phyloP scores from a whole-genome alignment of 2,113 vertebrate species.

The Piliocolobus tephrosceles region DNA sequence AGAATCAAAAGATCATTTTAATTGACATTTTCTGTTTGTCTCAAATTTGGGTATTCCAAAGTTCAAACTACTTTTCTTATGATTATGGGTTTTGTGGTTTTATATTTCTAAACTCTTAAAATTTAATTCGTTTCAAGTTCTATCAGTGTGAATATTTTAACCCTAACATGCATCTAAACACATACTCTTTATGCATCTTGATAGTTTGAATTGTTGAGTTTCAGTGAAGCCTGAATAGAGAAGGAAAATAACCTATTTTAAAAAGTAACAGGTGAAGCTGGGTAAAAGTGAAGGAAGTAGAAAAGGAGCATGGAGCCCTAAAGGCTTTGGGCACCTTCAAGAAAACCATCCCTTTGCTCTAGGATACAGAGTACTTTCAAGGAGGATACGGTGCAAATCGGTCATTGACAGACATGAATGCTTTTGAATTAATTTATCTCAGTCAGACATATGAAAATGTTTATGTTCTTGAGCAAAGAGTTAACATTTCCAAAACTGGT shows the following conservation, averaged over 20 bases:
- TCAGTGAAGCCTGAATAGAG: background rate
- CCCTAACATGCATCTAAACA: background rate
- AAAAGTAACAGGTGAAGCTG: background rate
- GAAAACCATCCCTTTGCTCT: background rate
- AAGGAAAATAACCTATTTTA: background rate
- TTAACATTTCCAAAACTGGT: background rate
- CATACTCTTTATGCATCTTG: fast-evolving
- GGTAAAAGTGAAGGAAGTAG: background rate
- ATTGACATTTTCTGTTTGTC: background rate
- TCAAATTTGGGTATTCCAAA: background rate
- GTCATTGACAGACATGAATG: background rate
- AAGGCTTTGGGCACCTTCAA: background rate
- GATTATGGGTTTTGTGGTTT: background rate
- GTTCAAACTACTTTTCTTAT: background rate
- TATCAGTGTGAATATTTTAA: background rate
- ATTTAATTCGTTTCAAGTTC: background rate
- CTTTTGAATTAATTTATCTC: background rate
- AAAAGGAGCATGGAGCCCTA: background rate
- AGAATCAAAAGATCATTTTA: background rate
- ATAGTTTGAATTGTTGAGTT: background rate
- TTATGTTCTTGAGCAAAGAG: background rate
- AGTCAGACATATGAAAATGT: background rate
- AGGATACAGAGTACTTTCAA: fast-evolving
- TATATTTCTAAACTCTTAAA: background rate
- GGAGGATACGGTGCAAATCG: background rate